A percentile compares a stretch with the other conserved stretches of the same genome.
phyloP scores from a whole-genome alignment of 35 echinoderm and acorn worm genomes.

The Apostichopus parvimensis region DNA sequence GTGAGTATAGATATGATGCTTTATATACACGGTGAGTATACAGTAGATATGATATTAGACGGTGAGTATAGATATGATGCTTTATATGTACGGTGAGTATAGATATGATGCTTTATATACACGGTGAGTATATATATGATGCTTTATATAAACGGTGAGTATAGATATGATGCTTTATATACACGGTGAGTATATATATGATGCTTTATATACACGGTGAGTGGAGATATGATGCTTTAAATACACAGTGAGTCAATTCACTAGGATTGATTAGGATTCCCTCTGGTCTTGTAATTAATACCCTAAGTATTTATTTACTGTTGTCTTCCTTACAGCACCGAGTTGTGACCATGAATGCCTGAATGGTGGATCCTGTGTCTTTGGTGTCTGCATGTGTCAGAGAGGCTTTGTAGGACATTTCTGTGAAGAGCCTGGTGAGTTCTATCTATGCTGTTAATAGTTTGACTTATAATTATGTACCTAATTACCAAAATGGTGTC shows the following conservation, averaged over 20 bases:
- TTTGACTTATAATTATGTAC: too few species aligned
- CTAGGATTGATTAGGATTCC: too few species aligned
- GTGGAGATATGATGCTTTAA: slow-evolving; percentile 56
- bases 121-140: too few species aligned
- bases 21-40: neutral
- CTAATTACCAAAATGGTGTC: too few species aligned
- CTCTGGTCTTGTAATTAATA: too few species aligned
- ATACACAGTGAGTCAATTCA: neutral
- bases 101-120: too few species aligned
- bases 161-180: too few species aligned
- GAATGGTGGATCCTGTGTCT: slow-evolving; percentile 74
- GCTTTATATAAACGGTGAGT: too few species aligned
- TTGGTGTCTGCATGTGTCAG: slow-evolving; percentile 73
- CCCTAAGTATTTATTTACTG: too few species aligned
- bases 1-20: neutral
- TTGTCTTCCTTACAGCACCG: slow-evolving; percentile 53
- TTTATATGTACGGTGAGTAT: slow-evolving; percentile 33
- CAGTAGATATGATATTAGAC: too few species aligned
- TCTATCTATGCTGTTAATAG: neutral
- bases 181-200: too few species aligned
- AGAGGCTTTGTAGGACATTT: slow-evolving; percentile 63
- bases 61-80: slow-evolving; percentile 62
- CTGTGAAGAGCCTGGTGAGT: slow-evolving; percentile 77
- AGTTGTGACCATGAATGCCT: slow-evolving; percentile 67
- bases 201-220: neutral